These are phyloP conservation scores for Drosophila kikkawai DNA, from an alignment of 1,140 invertebrate genomes.

Conservation along the genomic window DNA sequence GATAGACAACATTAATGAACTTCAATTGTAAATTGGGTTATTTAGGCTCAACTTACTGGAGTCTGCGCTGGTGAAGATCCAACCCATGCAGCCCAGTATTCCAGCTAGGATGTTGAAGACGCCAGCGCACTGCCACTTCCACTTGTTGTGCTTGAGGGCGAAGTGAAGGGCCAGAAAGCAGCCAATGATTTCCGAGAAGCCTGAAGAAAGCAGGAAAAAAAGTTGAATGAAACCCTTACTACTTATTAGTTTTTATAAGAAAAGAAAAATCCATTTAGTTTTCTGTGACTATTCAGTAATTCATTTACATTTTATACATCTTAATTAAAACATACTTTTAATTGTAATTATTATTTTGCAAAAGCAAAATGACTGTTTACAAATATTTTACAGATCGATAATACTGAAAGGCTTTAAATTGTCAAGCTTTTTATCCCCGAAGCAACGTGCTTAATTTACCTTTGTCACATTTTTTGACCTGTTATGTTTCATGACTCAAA, in stretches of 20 bases:
- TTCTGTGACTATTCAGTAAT: not conserved
- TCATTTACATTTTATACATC: not conserved
- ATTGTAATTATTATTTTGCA: not conserved
- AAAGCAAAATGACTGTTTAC: not conserved
- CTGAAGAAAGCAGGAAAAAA: constrained; percentile 9
- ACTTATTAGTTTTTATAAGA: too few species aligned
- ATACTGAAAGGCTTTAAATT: not conserved
- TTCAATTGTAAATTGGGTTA: too few species aligned
- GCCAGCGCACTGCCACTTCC: constrained; percentile 82
- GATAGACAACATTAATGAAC: not conserved
- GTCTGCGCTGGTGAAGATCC: constrained; percentile 66
- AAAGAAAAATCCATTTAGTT: not conserved
- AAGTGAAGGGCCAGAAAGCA: constrained; percentile 81
- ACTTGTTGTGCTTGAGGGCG: constrained; percentile 74
- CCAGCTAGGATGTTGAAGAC: constrained; percentile 84
- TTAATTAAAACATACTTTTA: not conserved
- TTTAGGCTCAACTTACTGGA: constrained; percentile 32
- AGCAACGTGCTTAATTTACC: not conserved
- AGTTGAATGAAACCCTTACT: not conserved
- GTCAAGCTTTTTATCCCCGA: not conserved
- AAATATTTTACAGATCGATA: not conserved
- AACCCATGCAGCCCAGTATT: constrained; percentile 80
- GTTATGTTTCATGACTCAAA: not conserved
- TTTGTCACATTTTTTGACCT: not conserved
- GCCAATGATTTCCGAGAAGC: constrained; percentile 80